These are phyloP conservation scores for Hexactinellida sp. DNA, from an alignment of 37 sponge, comb jelly and placozoan genomes.

Conservation along the genomic window DNA sequence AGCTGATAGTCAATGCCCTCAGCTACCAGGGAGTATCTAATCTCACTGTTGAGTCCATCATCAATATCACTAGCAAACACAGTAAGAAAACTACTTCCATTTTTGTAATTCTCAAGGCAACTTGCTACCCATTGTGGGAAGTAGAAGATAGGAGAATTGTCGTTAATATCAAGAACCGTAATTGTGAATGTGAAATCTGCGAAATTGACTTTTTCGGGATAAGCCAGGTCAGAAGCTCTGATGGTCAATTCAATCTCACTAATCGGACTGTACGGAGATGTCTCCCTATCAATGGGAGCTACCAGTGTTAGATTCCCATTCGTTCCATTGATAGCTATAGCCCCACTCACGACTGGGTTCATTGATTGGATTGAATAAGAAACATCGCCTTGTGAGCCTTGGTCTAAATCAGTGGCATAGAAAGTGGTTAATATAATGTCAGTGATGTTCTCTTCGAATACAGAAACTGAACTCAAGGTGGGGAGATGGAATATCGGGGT, in stretches of 20 bases:
- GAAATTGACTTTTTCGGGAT: background rate
- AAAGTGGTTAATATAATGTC: background rate
- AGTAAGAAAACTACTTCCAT: background rate
- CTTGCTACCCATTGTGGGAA: background rate
- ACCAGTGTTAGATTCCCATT: background rate
- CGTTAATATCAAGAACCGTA: background rate
- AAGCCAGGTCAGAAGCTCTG: background rate
- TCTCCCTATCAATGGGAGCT: background rate
- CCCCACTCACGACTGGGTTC: background rate
- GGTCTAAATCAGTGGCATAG: background rate
- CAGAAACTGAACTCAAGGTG: background rate
- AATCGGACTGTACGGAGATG: background rate
- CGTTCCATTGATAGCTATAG: background rate
- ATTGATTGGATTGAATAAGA: background rate
- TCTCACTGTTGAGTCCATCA: background rate
- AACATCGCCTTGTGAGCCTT: conserved; percentile 8
- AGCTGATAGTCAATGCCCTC: background rate
- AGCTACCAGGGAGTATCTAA: background rate
- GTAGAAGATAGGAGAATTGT: background rate
- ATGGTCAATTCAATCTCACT: background rate
- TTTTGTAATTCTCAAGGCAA: background rate
- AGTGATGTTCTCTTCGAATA: conserved; percentile 6
- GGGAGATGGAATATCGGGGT: background rate
- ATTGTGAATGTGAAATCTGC: background rate
- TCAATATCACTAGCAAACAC: background rate